Evolutionary conservation across 2,888 invertebrate species (phyloP), one percentile per base, ranked within the genome.

Genomic region (Neoscelio sp.): DNA sequence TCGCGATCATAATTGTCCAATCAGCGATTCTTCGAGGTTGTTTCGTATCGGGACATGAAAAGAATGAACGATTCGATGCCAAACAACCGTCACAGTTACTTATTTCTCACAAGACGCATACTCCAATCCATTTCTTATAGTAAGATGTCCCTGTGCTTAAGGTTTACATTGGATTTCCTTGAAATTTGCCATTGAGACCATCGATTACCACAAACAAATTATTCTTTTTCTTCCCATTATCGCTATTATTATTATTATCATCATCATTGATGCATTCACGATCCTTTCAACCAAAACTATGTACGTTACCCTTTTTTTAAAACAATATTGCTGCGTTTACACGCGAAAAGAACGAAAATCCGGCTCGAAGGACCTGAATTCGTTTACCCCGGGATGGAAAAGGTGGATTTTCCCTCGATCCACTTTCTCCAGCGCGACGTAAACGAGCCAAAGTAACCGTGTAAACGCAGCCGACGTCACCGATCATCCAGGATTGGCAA

Each of bases 121-220:
- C 83, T 89, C 86, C 87, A 88, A 89, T 89, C 89, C 89, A 89
- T 85, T 89, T 89, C 89, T 89, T 89, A 89, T 89, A 89, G 89
- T 89, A 89, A 89, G 89, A 89, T 89, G 78, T 82, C 81, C 81
- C 80, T 42, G 64, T 82, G 82, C 83, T 84, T 82, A 89, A 89
- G 89, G 88, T 89, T 89, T 89, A 89, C 88, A 89, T 89, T 89
- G 87, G 89, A 88, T 89, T 88, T 89, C 87, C 83, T 54, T n/a
- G n/a, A 15, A 76, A 75, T 76, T 75, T 62, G 68, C 52, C 73
- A 73, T 65, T 80, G 64, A 56, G 78, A 74, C 42, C 64, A 77
- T 70, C 64, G 30, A 10, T 58, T 70, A 58, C 40, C 64, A 28
- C n/a, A 56, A 64, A 48, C 50, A 46, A 78, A 50, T 62, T 70